A percentile compares a stretch with the other conserved stretches of the same genome.
phyloP scores from a whole-genome alignment of 2,888 invertebrate genomes.

The Adineta ricciae region DNA sequence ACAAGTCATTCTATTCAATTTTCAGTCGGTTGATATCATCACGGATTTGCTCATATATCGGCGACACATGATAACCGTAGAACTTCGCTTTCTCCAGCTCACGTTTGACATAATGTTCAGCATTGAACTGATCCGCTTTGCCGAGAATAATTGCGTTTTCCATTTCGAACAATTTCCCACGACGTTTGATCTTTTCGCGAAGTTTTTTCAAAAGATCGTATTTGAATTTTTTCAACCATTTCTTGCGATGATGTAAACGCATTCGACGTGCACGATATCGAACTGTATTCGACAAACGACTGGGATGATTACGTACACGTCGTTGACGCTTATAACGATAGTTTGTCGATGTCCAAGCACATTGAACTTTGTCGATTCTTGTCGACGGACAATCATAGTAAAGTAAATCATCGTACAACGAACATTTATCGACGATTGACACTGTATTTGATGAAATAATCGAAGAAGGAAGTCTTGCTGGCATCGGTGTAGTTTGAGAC shows the following conservation, averaged over 20 bases:
- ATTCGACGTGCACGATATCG: conserved; percentile 31
- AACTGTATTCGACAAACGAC: neutral
- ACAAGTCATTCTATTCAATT: neutral
- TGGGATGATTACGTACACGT: conserved; percentile 1
- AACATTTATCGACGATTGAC: neutral
- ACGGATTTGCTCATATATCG: conserved; percentile 31
- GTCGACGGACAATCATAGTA: neutral
- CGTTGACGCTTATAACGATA: conserved; percentile 6
- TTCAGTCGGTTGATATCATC: neutral
- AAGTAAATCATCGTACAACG: neutral
- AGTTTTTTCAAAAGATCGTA: conserved; percentile 30
- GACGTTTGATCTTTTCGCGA: conserved; percentile 29
- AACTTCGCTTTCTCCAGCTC: conserved; percentile 34
- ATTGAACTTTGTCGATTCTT: neutral
- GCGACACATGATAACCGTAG: conserved; percentile 27
- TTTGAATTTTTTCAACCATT: conserved; percentile 32
- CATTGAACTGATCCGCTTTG: conserved; percentile 31
- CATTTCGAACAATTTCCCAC: conserved; percentile 25
- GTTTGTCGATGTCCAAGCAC: neutral
- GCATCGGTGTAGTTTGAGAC: neutral
- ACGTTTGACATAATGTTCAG: conserved; percentile 28
- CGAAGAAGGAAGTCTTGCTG: neutral
- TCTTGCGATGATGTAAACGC: conserved; percentile 30
- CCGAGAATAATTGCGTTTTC: conserved; percentile 26
- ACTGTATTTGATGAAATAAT: neutral